Base-by-base conservation (phyloP, 2,888 invertebrate genomes). In the Protodeltote pygarga region DNA sequence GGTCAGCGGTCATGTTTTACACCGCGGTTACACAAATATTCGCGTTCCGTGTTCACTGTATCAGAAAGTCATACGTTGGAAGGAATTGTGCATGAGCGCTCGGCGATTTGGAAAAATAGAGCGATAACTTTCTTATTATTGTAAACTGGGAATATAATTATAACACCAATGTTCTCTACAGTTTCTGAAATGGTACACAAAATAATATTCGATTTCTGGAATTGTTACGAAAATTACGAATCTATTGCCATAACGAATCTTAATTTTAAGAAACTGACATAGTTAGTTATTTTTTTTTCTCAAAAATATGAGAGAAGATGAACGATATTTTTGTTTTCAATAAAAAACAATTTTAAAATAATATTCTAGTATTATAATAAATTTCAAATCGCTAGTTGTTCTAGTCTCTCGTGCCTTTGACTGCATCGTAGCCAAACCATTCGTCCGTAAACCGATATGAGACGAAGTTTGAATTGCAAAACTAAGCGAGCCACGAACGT, bases 381-480 rank as follows among this genome's bases (percentile, higher is more conserved):
- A 3, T 19, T 8, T 0, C 10, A 29, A 21, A 32, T 9, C 19
- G 20, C 27, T 39, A 5, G 16, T 28, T 50, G 39, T 35, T 16
- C 9, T 20, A 25, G n/a, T n/a, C 44, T 46, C 37, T 65, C 60
- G 19, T 1, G 19, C 67, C 62, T 41, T 13, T 13, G 41, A 13
- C 47, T 29, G 51, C 9, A 41, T 65, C 71, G 63, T 65, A 64
- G 63, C 75, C 68, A 69, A 81, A 71, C 74, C 84, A 76, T 81
- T 83, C 85, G 81, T 75, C 85, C 79, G 84, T 81, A 75, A 86
- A 87, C 83, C 84, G 89, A 89, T 88, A 89, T 81, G 85, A 83
- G 83, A 75, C 75, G 74, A 83, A 83, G 86, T 88, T 87, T 83
- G 87, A 88, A 89, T 87, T 86, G 87, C 87, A 88, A 87, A 89